Evolutionary conservation across 2,888 invertebrate genomes (phyloP).

Genomic region (Ectemnius continuus): DNA sequence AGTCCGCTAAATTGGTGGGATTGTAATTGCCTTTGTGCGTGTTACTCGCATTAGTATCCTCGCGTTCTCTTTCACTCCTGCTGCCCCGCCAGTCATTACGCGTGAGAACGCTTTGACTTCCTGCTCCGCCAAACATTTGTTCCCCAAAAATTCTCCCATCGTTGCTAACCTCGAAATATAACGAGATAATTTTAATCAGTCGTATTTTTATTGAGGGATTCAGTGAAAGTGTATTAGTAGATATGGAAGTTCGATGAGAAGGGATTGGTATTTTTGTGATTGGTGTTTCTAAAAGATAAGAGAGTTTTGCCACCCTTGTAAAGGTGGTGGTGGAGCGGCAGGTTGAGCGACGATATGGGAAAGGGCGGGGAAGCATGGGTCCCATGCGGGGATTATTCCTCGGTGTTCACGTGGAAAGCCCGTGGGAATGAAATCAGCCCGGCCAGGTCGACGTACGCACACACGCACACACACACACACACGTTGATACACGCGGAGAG

Average conservation of each 20-base stretch:
- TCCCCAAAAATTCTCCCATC: too few relatives aligned
- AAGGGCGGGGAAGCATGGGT: not conserved
- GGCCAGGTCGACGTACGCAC: constrained; percentile 12
- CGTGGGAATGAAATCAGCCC: constrained; percentile 53
- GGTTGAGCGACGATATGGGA: not conserved
- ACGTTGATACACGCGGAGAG: not conserved
- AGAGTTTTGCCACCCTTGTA: not conserved
- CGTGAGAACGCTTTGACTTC: constrained; percentile 18
- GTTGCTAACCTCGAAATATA: too few relatives aligned
- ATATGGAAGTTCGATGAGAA: too few relatives aligned
- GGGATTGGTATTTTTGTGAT: too few relatives aligned
- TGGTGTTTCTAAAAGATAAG: too few relatives aligned
- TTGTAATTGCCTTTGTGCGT: constrained; percentile 78
- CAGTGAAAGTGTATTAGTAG: too few relatives aligned
- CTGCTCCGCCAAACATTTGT: not conserved
- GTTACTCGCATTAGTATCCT: constrained; percentile 46
- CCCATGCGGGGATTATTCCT: not conserved
- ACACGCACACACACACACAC: constrained; percentile 14
- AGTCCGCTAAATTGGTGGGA: constrained; percentile 72
- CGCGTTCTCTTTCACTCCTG: too few relatives aligned
- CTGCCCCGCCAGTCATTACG: constrained; percentile 3
- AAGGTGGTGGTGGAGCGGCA: too few relatives aligned
- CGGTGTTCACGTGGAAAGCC: constrained; percentile 21
- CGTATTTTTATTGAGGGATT: too few relatives aligned
- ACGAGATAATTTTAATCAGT: too few relatives aligned